These are phyloP conservation scores for Papilio xuthus DNA, from an alignment of 1,140 invertebrate genomes.

Conservation along the genomic window DNA sequence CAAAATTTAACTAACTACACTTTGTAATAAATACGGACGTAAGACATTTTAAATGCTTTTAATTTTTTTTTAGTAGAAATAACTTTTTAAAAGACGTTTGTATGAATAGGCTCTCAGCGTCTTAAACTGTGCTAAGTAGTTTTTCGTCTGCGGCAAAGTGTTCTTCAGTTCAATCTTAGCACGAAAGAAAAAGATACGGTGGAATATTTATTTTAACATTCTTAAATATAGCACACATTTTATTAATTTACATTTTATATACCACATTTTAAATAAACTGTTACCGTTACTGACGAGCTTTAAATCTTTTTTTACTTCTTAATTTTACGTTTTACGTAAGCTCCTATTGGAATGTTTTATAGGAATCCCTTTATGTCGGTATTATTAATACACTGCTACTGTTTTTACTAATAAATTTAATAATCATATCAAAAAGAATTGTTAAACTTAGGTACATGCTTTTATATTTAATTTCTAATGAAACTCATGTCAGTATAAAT, in stretches of 20 bases:
- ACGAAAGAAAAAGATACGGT: not conserved
- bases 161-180: not conserved
- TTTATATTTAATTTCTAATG: no score
- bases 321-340: not conserved
- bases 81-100: not conserved
- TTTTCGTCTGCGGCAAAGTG: constrained; percentile 13
- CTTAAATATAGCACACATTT: not conserved
- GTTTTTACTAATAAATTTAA: no score
- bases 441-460: no score
- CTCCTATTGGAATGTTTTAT: no score
- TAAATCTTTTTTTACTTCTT: not conserved
- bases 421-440: no score
- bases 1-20: no score
- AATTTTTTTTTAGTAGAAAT: not conserved
- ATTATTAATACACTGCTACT: no score
- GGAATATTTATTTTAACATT: not conserved
- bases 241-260: not conserved
- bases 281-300: no score
- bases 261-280: not conserved
- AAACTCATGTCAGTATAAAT: no score
- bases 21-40: not conserved
- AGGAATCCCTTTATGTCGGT: no score
- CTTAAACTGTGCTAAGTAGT: constrained; percentile 20
- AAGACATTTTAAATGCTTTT: not conserved
- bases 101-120: not conserved